Conservation (phyloP, 53 echinoderm and acorn worm genomes). For the Holothuria leucospilota region DNA sequence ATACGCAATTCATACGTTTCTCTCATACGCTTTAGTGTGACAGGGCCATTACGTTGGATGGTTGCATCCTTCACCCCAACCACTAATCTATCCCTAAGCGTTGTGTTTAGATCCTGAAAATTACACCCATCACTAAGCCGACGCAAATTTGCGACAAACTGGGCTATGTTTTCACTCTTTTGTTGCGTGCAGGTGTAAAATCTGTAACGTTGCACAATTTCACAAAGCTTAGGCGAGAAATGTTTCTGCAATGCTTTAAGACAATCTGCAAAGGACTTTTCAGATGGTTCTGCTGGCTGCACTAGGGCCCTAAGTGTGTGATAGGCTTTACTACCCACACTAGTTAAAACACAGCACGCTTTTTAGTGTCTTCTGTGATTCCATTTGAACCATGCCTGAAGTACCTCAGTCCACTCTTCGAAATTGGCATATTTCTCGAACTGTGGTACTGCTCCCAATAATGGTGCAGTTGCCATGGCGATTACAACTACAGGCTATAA, state of each 20-base stretch:
- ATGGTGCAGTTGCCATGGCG: too few species aligned
- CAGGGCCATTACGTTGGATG: too few species aligned
- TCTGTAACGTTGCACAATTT: conserved; percentile 41
- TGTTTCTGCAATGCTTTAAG: neutral
- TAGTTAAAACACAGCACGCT: too few species aligned
- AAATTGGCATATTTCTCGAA: conserved; percentile 1
- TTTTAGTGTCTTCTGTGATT: neutral
- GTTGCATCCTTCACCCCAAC: conserved; percentile 44
- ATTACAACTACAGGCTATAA: too few species aligned
- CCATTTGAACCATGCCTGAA: neutral
- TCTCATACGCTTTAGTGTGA: too few species aligned
- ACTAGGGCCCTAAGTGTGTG: too few species aligned
- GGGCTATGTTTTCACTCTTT: conserved; percentile 14
- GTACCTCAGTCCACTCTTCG: conserved; percentile 5
- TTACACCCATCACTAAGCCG: too few species aligned
- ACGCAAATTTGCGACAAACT: too few species aligned
- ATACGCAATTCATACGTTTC: too few species aligned
- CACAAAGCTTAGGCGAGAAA: conserved; percentile 33
- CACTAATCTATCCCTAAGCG: conserved; percentile 53
- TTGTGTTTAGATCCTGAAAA: too few species aligned
- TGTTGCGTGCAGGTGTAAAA: conserved; percentile 30
- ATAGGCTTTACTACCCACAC: conserved; percentile 5
- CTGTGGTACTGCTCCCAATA: too few species aligned
- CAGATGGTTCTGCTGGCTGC: conserved; percentile 23
- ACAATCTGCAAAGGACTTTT: conserved; percentile 19